Conservation (phyloP, 2,113 vertebrate species). For the Zosterops hypoxanthus region DNA sequence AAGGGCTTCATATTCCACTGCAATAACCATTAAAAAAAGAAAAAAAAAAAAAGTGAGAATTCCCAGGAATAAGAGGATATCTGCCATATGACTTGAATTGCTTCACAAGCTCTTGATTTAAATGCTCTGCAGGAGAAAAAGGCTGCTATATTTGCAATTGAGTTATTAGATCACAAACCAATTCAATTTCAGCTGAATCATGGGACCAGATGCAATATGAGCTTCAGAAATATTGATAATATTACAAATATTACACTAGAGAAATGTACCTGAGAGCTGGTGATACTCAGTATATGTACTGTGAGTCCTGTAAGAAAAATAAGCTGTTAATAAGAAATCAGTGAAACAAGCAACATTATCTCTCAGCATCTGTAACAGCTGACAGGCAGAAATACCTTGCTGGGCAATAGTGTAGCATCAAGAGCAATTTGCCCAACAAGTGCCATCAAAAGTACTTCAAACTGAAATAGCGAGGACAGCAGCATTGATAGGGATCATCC, state of each 20-base stretch:
- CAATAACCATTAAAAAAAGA: background rate
- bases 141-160: background rate
- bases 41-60: background rate
- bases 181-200: conserved; percentile 52
- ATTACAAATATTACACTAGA: conserved; percentile 47
- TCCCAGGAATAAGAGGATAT: background rate
- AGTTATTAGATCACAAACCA: conserved; percentile 32
- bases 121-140: background rate
- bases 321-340: conserved; percentile 43
- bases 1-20: background rate
- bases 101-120: conserved; percentile 20
- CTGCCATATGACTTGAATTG: background rate
- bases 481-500: background rate
- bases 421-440: background rate
- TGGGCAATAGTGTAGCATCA: background rate
- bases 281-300: background rate
- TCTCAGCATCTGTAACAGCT: conserved; percentile 12
- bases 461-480: background rate
- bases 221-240: conserved; percentile 45
- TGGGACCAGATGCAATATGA: conserved; percentile 42
- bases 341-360: conserved; percentile 20
- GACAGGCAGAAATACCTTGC: conserved; percentile 32
- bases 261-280: background rate
- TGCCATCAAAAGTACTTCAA: background rate
- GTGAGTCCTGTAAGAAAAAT: conserved; percentile 23